Conservation (phyloP, 2,888 invertebrate species). For the Smittia aterrima region DNA sequence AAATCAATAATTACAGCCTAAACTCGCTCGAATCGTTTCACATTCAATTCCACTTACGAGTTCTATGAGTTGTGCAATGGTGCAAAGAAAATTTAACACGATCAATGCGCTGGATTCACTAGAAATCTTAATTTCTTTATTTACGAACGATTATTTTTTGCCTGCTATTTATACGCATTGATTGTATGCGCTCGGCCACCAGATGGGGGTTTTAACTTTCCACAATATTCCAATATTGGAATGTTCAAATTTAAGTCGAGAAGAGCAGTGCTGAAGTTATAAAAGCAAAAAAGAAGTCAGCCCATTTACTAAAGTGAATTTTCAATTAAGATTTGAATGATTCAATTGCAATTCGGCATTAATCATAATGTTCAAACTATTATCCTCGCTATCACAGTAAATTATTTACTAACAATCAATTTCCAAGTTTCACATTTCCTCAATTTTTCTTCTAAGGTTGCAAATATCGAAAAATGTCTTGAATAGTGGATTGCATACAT, state of each 20-base stretch:
- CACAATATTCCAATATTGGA: no score
- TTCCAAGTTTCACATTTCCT: not conserved
- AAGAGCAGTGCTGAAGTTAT: no score
- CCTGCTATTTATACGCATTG: no score
- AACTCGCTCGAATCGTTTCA: not conserved
- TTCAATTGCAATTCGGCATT: no score
- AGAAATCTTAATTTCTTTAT: no score
- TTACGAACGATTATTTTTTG: no score
- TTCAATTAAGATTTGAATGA: no score
- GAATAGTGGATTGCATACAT: not conserved
- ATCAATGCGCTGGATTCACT: not conserved
- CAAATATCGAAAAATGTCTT: not conserved
- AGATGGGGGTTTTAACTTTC: no score
- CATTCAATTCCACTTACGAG: not conserved
- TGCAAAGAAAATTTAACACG: not conserved
- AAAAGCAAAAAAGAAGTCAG: no score
- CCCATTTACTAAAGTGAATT: no score
- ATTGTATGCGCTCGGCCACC: no score
- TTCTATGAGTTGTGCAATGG: not conserved
- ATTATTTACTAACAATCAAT: not conserved
- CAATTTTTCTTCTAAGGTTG: not conserved
- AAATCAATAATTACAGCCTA: not conserved
- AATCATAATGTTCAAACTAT: not conserved
- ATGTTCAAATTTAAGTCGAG: no score
- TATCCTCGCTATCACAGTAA: not conserved